Conservation (phyloP, 1,140 invertebrate genomes). For the Hormaphis cornu region DNA sequence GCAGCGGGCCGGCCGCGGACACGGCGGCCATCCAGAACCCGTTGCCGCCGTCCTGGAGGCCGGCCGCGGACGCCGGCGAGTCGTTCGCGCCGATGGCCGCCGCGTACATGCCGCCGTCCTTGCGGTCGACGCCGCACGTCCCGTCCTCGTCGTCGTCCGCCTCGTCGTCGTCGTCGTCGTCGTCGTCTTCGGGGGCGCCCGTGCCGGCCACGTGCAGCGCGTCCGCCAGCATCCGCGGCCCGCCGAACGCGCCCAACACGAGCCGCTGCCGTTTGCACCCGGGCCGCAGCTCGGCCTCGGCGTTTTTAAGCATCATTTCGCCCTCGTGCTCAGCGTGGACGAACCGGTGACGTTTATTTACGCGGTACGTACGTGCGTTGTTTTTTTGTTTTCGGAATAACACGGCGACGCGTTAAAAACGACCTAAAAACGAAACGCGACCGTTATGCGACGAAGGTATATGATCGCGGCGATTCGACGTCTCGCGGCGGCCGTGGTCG, state of each 20-base stretch:
- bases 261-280: slow-evolving; percentile 24
- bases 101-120: slow-evolving; percentile 29
- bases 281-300: slow-evolving; percentile 11
- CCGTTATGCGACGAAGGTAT: background rate
- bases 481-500: background rate
- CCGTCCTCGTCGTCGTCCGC: slow-evolving; percentile 31
- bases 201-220: background rate
- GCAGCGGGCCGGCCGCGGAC: slow-evolving; percentile 46
- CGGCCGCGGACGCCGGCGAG: slow-evolving; percentile 5
- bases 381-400: background rate
- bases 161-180: background rate
- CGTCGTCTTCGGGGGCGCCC: slow-evolving; percentile 9
- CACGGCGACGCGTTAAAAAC: too few species aligned
- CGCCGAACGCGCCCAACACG: slow-evolving; percentile 25
- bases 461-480: background rate
- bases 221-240: slow-evolving; percentile 17
- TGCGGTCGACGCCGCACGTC: slow-evolving; percentile 15
- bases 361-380: background rate
- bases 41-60: slow-evolving; percentile 40
- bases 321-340: too few species aligned
- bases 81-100: slow-evolving; percentile 19
- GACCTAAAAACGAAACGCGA: too few species aligned
- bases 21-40: slow-evolving; percentile 50
- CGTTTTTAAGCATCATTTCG: slow-evolving; percentile 21
- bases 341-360: background rate